Conservation (phyloP, 2,113 vertebrate species). For the Chaetodon trifascialis region DNA sequence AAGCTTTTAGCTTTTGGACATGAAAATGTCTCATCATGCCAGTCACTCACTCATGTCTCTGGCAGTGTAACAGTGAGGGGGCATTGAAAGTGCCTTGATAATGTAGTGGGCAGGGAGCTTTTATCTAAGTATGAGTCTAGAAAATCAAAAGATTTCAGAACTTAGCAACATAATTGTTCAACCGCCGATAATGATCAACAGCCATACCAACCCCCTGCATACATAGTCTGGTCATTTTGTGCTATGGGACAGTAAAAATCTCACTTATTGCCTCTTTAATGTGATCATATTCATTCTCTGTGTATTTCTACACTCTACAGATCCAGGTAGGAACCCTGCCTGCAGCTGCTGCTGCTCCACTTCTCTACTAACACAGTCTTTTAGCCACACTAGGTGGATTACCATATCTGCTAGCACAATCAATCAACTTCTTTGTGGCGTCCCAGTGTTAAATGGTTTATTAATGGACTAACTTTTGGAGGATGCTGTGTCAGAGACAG, state of each 20-base stretch:
- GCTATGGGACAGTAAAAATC: slow-evolving; percentile 8
- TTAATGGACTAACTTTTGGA: slow-evolving; percentile 71
- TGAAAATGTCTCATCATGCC: neutral
- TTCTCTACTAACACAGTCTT: slow-evolving; percentile 50
- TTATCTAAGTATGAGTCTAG: neutral
- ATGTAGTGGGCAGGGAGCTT: slow-evolving; percentile 12
- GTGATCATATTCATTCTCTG: slow-evolving; percentile 32
- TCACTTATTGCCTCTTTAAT: slow-evolving; percentile 26
- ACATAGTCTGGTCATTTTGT: slow-evolving; percentile 24
- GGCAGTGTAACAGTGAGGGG: neutral
- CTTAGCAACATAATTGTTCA: slow-evolving; percentile 21
- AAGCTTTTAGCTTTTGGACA: slow-evolving; percentile 31
- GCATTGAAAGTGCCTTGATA: neutral
- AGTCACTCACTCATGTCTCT: neutral
- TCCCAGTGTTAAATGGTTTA: slow-evolving; percentile 74
- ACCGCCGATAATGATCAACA: slow-evolving; percentile 28
- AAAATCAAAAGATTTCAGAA: slow-evolving; percentile 28
- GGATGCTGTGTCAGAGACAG: slow-evolving; percentile 58
- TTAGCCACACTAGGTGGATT: slow-evolving; percentile 56
- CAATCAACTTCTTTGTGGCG: slow-evolving; percentile 66
- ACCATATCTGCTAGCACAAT: slow-evolving; percentile 62
- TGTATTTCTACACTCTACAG: slow-evolving; percentile 34
- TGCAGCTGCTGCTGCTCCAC: slow-evolving; percentile 61
- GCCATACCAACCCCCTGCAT: slow-evolving; percentile 8
- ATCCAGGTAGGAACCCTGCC: slow-evolving; percentile 43